Conservation (phyloP, 2,113 vertebrate genomes). For the Phoenicopterus ruber region DNA sequence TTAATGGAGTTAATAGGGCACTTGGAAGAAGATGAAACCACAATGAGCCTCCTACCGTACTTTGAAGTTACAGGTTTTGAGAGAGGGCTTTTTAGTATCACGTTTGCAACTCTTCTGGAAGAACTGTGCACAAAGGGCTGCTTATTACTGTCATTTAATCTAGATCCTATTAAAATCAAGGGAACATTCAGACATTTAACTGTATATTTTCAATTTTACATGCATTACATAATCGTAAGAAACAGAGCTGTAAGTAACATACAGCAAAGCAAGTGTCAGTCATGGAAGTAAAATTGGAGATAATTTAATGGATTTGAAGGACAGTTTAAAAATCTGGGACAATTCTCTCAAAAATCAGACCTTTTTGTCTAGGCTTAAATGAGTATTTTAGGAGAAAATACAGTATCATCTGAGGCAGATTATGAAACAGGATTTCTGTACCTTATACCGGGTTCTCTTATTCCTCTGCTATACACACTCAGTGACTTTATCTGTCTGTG, state of each 20-base stretch:
- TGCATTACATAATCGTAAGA: neutral
- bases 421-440: neutral
- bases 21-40: neutral
- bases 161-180: neutral
- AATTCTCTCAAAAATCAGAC: neutral
- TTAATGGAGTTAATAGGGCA: neutral
- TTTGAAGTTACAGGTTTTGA: slow-evolving; percentile 1
- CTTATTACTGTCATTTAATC: slow-evolving; percentile 11
- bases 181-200: neutral
- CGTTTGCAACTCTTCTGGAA: neutral
- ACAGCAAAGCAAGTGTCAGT: neutral
- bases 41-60: neutral
- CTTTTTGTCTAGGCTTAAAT: neutral
- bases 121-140: neutral
- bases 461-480: neutral
- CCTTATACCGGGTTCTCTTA: neutral
- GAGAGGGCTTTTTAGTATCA: neutral
- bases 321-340: neutral
- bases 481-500: neutral
- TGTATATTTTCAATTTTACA: neutral
- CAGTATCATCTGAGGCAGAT: neutral
- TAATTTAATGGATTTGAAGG: neutral
- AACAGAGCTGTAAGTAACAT: neutral
- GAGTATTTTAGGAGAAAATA: neutral
- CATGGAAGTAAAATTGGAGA: neutral